Evolutionary conservation across 2,113 vertebrate genomes (phyloP), one percentile per base, ranked within the genome.

Genomic region (Lycaon pictus): DNA sequence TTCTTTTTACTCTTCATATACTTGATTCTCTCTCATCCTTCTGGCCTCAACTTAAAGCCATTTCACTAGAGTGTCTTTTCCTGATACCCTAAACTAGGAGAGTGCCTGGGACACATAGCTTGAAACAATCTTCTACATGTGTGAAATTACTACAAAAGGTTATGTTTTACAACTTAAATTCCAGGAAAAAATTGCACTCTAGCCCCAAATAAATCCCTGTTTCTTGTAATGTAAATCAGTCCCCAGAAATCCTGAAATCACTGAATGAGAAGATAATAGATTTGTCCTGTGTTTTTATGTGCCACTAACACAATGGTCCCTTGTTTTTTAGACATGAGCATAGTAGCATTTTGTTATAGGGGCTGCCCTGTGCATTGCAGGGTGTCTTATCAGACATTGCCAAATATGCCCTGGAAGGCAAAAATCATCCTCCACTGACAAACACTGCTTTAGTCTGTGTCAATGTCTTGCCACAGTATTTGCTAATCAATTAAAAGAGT

Each of bases 161-260:
- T 43, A 29, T 27, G 5, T 55, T 94, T 95, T 67, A 81, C 7
- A 43, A 43, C 65, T 96, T 82, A 89, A 95, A 96, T 81, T 88
- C 4, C n/a, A 84, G 37, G 51, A 9, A 81, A 84, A 77, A 60
- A 87, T 85, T 62, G 10, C 35, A 19, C n/a, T 85, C 13, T 90
- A 63, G 19, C 63, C n/a, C 60, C 80, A 90, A 93, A 65, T 86
- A 90, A 96, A 76, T 81, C 29, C 32, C 16, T n/a, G 32, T 82
- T 88, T 83, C 9, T n/a, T 92, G 58, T 83, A 77, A 76, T 82
- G 37, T 62, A 60, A 92, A 91, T 65, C 5, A 89, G 13, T 5
- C 16, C 2, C 16, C 60, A 88, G 55, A 89, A 55, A 95, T 60
- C 62, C 77, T 88, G 17, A 82, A 90, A 88, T 72, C 74, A 77